phyloP scores from a whole-genome alignment of 2,113 vertebrate genomes.

The Circaetus gallicus region DNA sequence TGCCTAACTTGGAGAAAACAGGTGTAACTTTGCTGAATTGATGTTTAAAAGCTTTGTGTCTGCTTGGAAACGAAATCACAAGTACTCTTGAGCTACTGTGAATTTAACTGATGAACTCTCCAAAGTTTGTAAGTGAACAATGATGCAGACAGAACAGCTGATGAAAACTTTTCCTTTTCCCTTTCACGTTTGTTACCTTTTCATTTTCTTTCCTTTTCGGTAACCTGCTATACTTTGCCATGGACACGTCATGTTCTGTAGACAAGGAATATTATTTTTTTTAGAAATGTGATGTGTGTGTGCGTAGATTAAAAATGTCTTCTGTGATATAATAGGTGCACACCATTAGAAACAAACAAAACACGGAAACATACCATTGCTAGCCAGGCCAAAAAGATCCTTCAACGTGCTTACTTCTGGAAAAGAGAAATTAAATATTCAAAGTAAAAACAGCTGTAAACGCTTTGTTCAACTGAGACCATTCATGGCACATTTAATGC shows the following conservation, averaged over 20 bases:
- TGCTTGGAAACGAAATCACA: not conserved
- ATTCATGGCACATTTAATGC: not conserved
- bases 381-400: conserved; percentile 93
- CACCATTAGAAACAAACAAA: not conserved
- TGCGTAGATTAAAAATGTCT: not conserved
- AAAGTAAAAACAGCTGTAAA: not conserved
- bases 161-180: not conserved
- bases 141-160: not conserved
- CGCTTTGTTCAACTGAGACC: not conserved
- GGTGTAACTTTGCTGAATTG: not conserved
- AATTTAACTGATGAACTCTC: not conserved
- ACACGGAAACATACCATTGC: conserved; percentile 80
- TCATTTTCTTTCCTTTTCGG: conserved; percentile 96
- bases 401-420: conserved; percentile 96
- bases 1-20: not conserved
- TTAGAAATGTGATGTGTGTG: not conserved
- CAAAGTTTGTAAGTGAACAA: not conserved
- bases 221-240: conserved; percentile 96
- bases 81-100: not conserved
- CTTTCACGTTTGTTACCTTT: conserved; percentile 75
- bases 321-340: not conserved
- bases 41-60: conserved; percentile 24
- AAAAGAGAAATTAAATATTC: conserved; percentile 60
- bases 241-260: conserved; percentile 92
- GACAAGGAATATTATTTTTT: conserved; percentile 37